Conservation (phyloP, 2,113 vertebrate species). For the Mobula birostris region DNA sequence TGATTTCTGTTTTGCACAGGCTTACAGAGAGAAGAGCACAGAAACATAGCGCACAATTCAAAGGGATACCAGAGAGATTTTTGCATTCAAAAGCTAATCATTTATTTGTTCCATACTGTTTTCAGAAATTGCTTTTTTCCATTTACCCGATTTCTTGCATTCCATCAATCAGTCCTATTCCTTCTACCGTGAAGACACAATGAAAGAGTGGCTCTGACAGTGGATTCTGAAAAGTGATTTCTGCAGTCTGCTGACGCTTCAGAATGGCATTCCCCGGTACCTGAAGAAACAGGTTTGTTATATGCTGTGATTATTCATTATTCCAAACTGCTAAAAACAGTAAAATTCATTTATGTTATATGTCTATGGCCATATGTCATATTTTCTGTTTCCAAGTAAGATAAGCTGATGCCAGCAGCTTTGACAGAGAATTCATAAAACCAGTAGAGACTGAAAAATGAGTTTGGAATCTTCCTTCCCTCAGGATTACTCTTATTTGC, state of each 20-base stretch:
- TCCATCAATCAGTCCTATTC: slow-evolving; percentile 67
- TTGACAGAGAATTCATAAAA: not conserved
- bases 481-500: not conserved
- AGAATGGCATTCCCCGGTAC: slow-evolving; percentile 80
- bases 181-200: slow-evolving; percentile 76
- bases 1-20: not conserved
- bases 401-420: not conserved
- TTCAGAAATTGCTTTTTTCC: not conserved
- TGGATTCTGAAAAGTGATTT: slow-evolving; percentile 76
- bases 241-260: slow-evolving; percentile 75
- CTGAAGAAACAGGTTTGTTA: slow-evolving; percentile 50
- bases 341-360: not conserved
- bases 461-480: not conserved
- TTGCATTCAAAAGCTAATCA: not conserved
- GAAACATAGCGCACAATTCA: not conserved
- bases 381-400: not conserved
- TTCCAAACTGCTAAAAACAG: not conserved
- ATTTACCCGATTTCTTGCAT: slow-evolving; percentile 65
- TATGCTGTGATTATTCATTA: not conserved
- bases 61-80: not conserved
- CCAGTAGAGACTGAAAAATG: not conserved
- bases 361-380: not conserved
- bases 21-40: not conserved
- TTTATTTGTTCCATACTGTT: not conserved
- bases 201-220: slow-evolving; percentile 55